Base-by-base conservation (phyloP, 2,797 vertebrate genomes). In the Microctenopoma stevenorrisi region DNA sequence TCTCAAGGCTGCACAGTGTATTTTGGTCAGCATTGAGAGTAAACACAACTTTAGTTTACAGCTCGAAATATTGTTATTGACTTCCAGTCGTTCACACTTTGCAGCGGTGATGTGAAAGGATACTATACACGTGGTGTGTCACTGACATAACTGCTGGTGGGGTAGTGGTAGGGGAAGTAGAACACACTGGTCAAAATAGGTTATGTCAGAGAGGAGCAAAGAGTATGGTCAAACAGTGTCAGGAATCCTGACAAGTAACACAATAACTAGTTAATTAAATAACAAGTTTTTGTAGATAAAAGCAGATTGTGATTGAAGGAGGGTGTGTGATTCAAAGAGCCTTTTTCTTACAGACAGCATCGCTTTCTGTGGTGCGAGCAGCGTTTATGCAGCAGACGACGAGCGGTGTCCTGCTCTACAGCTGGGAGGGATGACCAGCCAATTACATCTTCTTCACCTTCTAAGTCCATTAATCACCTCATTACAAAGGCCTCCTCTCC, bases 381-480 rank as follows among this genome's bases (percentile, higher is more conserved):
- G 64, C 56, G 4, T 14, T 48, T 52, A 43, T 73, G 69, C 64
- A 50, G 72, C 71, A 72, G 73, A 75, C 35, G 37, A 67, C 3
- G 11, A 60, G 61, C 74, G 22, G 60, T 64, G 78, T 84, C 69
- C 78, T 63, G 51, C 56, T 77, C 75, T 59, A 65, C 82, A 78
- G 81, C 84, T 83, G 70, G 74, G 78, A 86, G 86, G 76, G 76
- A 74, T 60, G 25, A 75, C 68, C 79, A 79, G 70, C 90, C 92
- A 95, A 95, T 95, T 94, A 93, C 86, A 84, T 90, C 78, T 89
- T 92, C 88, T 90, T 87, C 85, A 79, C 91, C 90, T 88, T 90
- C 81, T 88, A 83, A 94, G 91, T 88, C 87, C 89, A 93, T 95
- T 94, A 95, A 95, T 96, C 94, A 95, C 92, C 74, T 91, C 86